Conservation (phyloP, 2,797 vertebrate genomes). For the Sebastes dallii region DNA sequence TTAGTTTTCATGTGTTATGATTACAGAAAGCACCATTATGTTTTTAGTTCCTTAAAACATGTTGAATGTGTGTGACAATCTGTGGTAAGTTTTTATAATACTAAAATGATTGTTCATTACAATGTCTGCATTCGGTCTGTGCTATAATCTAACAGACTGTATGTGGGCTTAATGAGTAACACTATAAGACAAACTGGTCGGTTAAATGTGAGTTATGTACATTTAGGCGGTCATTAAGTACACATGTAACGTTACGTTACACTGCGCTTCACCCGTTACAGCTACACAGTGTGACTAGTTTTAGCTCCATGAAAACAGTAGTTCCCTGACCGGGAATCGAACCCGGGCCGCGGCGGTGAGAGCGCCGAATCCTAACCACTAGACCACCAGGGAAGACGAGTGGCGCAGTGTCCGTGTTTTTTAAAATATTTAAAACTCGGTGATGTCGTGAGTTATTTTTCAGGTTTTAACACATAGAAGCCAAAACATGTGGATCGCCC, state of each 20-base stretch:
- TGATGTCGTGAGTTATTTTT: too few relatives aligned
- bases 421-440: too few relatives aligned
- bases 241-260: background rate
- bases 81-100: background rate
- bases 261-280: too few relatives aligned
- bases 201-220: too few relatives aligned
- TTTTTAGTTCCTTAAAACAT: background rate
- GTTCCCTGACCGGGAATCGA: constrained; percentile 76
- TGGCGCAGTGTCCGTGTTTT: rapidly evolving
- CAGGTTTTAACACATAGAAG: too few relatives aligned
- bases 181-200: background rate
- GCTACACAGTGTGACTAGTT: too few relatives aligned
- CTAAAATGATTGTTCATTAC: background rate
- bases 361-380: constrained; percentile 83
- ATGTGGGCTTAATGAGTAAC: too few relatives aligned
- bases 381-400: constrained; percentile 62
- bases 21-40: background rate
- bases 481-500: too few relatives aligned
- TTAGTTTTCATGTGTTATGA: background rate
- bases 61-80: background rate
- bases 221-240: too few relatives aligned
- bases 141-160: background rate
- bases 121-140: background rate
- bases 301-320: background rate
- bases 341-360: constrained; percentile 71